Conservation (phyloP, 30 jellyfish, hydroid and myxozoan genomes). For the Aurelia aurita complex sp. Pacific region DNA sequence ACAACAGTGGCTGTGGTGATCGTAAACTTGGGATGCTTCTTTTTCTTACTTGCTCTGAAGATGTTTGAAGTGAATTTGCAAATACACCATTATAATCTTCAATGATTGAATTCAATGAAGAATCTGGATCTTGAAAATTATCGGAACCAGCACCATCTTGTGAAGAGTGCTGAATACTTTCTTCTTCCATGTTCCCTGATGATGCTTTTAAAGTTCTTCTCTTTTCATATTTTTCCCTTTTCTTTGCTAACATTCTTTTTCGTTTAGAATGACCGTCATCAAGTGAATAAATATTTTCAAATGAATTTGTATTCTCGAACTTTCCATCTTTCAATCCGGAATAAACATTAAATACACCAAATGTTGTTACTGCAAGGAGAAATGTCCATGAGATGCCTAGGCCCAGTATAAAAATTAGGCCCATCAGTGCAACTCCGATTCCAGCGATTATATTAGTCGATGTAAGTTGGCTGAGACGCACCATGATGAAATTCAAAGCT, state of each 20-base stretch:
- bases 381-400: constrained; percentile 60
- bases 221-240: constrained; percentile 43
- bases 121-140: constrained; percentile 17
- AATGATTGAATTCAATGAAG: background rate
- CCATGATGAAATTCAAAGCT: no score
- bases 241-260: constrained; percentile 55
- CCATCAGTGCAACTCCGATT: background rate
- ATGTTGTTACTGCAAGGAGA: constrained; percentile 23
- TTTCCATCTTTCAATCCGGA: constrained; percentile 10
- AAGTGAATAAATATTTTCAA: constrained; percentile 33
- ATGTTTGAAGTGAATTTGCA: background rate
- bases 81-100: constrained; percentile 41
- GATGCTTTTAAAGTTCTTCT: background rate
- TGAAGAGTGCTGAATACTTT: background rate
- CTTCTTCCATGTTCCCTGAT: background rate
- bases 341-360: constrained; percentile 5
- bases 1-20: constrained; percentile 66
- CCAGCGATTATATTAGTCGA: no score
- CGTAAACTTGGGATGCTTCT: constrained; percentile 56
- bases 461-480: no score
- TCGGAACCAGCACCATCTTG: constrained; percentile 11
- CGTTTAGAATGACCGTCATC: constrained; percentile 23
- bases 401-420: constrained; percentile 8
- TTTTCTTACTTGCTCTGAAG: background rate
- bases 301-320: constrained; percentile 15